Evolutionary conservation across 1,140 invertebrate genomes (phyloP).

Genomic region (Hestina assimilis): DNA sequence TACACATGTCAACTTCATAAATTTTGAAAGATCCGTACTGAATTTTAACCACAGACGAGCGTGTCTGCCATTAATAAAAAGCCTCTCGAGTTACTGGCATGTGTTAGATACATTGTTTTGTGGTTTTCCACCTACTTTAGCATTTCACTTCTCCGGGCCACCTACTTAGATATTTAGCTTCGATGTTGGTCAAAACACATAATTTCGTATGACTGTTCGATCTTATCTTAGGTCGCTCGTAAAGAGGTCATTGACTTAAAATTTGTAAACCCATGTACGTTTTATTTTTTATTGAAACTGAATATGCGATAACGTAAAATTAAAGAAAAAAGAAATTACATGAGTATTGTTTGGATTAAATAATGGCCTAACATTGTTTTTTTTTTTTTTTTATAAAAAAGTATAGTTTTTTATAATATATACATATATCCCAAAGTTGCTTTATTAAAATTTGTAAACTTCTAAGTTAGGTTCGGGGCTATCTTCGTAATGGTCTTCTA

Average conservation of each 20-base stretch:
- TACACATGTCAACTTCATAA: constrained; percentile 22
- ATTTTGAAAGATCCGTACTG: constrained; percentile 20
- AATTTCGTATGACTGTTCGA: constrained; percentile 41
- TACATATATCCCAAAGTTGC: no score
- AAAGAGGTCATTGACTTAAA: constrained; percentile 51
- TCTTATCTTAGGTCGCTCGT: constrained; percentile 47
- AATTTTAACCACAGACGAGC: constrained; percentile 21
- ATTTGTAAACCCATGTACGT: constrained; percentile 1
- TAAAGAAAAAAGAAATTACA: background rate
- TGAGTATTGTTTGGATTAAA: constrained; percentile 2
- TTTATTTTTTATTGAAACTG: constrained; percentile 14
- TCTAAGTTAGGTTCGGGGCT: constrained; percentile 37
- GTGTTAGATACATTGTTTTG: background rate
- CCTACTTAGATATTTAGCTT: constrained; percentile 25
- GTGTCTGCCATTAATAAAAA: constrained; percentile 9
- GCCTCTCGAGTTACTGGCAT: background rate
- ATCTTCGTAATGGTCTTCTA: constrained; percentile 48
- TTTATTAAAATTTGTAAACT: constrained; percentile 56
- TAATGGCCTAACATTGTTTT: background rate
- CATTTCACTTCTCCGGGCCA: no score
- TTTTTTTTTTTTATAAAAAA: no score
- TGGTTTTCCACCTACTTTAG: background rate
- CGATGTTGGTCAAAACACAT: constrained; percentile 28
- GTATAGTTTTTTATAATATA: no score
- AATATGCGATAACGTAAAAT: constrained; percentile 6